Evolutionary conservation across 2,797 vertebrate species (phyloP), one percentile per base, ranked within the genome.

Genomic region (Centroberyx gerrardi): DNA sequence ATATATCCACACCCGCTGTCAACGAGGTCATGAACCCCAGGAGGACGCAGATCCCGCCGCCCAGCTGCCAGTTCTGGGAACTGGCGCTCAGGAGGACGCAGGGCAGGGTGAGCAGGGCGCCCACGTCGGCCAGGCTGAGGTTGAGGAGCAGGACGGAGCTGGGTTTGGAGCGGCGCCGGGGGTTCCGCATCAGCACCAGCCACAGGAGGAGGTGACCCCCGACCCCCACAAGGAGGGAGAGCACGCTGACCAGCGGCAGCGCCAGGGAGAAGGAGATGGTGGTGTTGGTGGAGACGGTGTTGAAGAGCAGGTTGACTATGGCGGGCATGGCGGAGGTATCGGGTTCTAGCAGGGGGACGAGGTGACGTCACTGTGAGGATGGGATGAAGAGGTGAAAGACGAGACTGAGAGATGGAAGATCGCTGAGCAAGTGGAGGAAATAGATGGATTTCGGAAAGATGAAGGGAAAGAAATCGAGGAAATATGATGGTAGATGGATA

Each of bases 301-400:
- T 93, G 74, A 93, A 95, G 13, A 95, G 90, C 48, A 94, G 92
- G 86, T 94, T 94, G 73, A 94, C 89, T 5, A 95, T 94, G 68
- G 92, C 92, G 0, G 94, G 93, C 93, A 94, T 94, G 81, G 40
- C 53, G 18, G 22, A 18, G 29, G 63, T 0, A 2, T 22, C 22
- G 17, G 8, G 29, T 27, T 64, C 3, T 7, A 13, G 33, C 44
- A 13, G 46, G 15, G 28, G 14, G 10, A 38, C 5, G 53, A 65
- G 44, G 28, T 0, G 48, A n/a, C 15, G 5, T 15, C 0, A 9
- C 18, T 44, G 61, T 7, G 6, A 51, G 22, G 28, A 62, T 51
- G 36, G n/a, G 15, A 33, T 60, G 14, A 33, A 36, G 36, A 22
- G 22, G 22, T 22, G 22, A 22, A 22, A 22, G 22, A 22, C 22